These are phyloP conservation scores for Sebastiscus albofasciatus DNA, from an alignment of 2,797 vertebrate genomes.

Conservation along the genomic window DNA sequence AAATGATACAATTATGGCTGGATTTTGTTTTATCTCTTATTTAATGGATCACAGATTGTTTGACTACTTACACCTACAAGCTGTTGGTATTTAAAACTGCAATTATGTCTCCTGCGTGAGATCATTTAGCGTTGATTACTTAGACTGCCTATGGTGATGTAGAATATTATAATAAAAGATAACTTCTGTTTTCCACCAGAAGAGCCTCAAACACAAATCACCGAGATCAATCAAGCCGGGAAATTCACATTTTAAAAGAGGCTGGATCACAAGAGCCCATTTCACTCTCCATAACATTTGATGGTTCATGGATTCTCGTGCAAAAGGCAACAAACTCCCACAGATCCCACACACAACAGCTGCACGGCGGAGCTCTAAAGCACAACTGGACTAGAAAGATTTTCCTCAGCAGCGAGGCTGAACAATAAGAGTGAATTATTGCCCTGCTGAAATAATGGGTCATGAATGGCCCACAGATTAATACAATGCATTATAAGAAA, in stretches of 20 bases:
- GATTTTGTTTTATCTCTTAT: neutral
- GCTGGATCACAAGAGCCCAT: constrained; percentile 57
- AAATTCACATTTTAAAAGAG: constrained; percentile 52
- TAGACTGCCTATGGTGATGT: constrained; percentile 6
- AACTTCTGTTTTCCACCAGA: constrained; percentile 13
- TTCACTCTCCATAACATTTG: constrained; percentile 73
- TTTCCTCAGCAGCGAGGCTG: constrained; percentile 60
- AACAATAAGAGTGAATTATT: constrained; percentile 84
- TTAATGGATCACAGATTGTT: constrained; percentile 6
- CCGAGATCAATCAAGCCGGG: constrained; percentile 43
- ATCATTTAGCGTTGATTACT: constrained; percentile 5
- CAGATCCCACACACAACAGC: constrained; percentile 52
- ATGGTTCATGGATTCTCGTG: constrained; percentile 63
- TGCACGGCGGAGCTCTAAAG: constrained; percentile 48
- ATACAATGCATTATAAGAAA: constrained; percentile 85
- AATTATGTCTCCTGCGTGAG: neutral
- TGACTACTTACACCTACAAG: neutral
- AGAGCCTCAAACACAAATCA: constrained; percentile 37
- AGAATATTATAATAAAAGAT: constrained; percentile 4
- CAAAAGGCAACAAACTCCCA: constrained; percentile 60
- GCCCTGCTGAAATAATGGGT: constrained; percentile 76
- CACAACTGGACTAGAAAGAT: constrained; percentile 72
- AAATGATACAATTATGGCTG: constrained; percentile 23
- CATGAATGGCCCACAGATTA: constrained; percentile 84
- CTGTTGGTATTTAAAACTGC: neutral